Evolutionary conservation across 2,113 vertebrate species (phyloP).

Genomic region (Beaufortia kweichowensis): DNA sequence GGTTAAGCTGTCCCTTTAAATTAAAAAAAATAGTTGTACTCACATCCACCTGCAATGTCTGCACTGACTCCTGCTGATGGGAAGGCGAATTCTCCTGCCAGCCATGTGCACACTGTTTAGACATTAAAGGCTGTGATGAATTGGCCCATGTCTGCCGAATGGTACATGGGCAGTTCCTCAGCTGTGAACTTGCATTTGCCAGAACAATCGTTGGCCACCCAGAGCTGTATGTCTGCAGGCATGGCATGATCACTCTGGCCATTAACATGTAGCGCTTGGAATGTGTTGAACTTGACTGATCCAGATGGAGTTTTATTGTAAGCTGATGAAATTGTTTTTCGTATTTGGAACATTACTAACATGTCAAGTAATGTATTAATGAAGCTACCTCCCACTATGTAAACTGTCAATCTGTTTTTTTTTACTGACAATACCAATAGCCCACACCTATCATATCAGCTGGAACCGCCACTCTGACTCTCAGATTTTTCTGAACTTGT

Average conservation of each 20-base stretch:
- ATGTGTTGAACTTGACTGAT: slow-evolving; percentile 9
- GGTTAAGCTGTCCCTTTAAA: no score
- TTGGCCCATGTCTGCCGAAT: not conserved
- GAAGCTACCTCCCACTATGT: not conserved
- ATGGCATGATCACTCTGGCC: not conserved
- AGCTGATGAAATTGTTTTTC: not conserved
- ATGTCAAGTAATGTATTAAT: not conserved
- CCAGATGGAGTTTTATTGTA: not conserved
- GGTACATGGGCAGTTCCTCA: not conserved
- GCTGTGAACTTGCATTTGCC: slow-evolving; percentile 19
- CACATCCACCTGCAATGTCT: slow-evolving; percentile 9
- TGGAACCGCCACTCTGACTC: slow-evolving; percentile 3
- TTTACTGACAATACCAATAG: slow-evolving; percentile 24
- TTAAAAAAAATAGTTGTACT: no score
- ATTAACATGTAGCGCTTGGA: slow-evolving; percentile 9
- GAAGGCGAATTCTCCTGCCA: slow-evolving; percentile 4
- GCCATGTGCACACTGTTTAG: not conserved
- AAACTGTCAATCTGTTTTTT: slow-evolving; percentile 26
- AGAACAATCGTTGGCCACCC: not conserved
- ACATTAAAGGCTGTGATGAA: not conserved
- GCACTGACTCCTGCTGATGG: not conserved
- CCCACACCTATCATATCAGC: slow-evolving; percentile 23
- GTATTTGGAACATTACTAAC: not conserved
- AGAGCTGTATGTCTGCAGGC: slow-evolving; percentile 17
- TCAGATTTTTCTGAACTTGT: not conserved